Conservation (phyloP, 2,113 vertebrate genomes). For the Psophia crepitans region DNA sequence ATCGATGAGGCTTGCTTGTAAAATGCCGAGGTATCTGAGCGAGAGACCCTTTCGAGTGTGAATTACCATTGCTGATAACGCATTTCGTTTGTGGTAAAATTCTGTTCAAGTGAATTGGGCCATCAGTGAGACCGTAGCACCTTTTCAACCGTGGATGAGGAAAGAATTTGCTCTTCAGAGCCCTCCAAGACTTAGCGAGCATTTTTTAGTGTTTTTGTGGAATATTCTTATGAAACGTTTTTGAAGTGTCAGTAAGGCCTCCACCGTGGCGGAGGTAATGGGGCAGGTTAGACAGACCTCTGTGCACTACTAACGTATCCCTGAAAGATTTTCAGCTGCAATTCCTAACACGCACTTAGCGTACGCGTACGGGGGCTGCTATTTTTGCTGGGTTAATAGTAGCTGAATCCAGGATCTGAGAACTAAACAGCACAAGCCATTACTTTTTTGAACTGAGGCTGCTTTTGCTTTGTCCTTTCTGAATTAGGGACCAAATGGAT, state of each 20-base stretch:
- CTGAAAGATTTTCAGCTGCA: neutral
- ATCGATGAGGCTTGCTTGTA: neutral
- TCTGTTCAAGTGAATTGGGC: neutral
- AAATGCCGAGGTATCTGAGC: neutral
- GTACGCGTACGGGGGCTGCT: neutral
- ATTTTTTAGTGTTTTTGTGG: neutral
- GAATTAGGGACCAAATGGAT: neutral
- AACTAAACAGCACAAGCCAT: neutral
- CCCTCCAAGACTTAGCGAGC: neutral
- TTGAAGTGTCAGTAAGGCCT: neutral
- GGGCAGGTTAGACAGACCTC: neutral
- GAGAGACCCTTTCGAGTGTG: rapidly evolving
- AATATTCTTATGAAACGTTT: neutral
- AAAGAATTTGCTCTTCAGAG: neutral
- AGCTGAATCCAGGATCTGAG: neutral
- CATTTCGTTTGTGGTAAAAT: neutral
- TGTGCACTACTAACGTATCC: neutral
- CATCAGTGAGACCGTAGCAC: neutral
- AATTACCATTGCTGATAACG: neutral
- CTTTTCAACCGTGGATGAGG: neutral
- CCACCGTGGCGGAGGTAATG: neutral
- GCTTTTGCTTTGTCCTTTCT: neutral
- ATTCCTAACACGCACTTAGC: neutral
- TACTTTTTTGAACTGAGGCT: neutral
- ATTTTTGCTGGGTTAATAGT: neutral